Conservation (phyloP, 2,888 invertebrate species). For the Argynnis bischoffii region DNA sequence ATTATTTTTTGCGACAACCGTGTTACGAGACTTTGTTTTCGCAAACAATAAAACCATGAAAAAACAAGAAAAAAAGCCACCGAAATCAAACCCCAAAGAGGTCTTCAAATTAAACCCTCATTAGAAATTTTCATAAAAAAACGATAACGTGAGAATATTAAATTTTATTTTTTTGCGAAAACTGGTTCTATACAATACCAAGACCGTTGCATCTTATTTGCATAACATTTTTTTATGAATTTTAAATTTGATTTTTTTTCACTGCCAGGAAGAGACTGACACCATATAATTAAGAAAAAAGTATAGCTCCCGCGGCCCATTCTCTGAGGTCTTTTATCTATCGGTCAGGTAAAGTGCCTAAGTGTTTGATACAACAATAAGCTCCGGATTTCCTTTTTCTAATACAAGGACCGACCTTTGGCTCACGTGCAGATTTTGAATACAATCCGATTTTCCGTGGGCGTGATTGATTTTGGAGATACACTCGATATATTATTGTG, state of each 20-base stretch:
- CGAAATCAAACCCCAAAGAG: constrained; percentile 80
- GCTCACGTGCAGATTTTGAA: constrained; percentile 79
- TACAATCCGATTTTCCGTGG: constrained; percentile 74
- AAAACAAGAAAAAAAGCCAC: constrained; percentile 53
- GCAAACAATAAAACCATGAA: constrained; percentile 65
- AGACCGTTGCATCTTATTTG: constrained; percentile 75
- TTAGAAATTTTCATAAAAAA: constrained; percentile 71
- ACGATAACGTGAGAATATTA: constrained; percentile 81
- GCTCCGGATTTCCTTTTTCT: constrained; percentile 80
- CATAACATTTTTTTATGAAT: constrained; percentile 54
- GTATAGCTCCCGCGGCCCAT: constrained; percentile 57
- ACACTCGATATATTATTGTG: constrained; percentile 60
- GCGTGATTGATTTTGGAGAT: constrained; percentile 81
- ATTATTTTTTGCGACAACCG: constrained; percentile 80
- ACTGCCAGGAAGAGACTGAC: constrained; percentile 50
- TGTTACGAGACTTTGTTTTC: constrained; percentile 79
- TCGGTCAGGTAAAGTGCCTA: constrained; percentile 77
- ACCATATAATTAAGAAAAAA: constrained; percentile 74
- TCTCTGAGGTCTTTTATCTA: constrained; percentile 64
- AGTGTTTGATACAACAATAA: constrained; percentile 75
- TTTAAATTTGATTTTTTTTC: constrained; percentile 49
- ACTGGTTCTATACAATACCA: constrained; percentile 50
- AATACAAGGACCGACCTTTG: constrained; percentile 75
- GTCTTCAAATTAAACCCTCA: constrained; percentile 81
- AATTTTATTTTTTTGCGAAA: constrained; percentile 62